Base-by-base conservation (phyloP, 1,140 invertebrate genomes). In the Mya arenaria region DNA sequence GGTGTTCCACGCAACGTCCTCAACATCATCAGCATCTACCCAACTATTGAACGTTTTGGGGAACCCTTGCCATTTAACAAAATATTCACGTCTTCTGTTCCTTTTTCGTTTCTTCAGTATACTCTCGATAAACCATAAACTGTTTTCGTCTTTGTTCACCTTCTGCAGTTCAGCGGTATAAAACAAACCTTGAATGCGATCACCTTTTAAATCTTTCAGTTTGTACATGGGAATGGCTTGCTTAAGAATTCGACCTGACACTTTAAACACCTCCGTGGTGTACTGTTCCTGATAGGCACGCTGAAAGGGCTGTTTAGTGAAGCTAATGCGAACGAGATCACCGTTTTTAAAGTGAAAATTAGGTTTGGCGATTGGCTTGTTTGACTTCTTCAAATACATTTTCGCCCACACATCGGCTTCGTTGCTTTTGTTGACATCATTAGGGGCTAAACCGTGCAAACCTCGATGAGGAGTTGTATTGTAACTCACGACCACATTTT, bases 371-470 rank as follows among this genome's bases (percentile, higher is more conserved):
- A 32, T 74, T 19, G 19, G 41, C 48, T 30, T 28, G n/a, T 78
- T 52, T 23, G 63, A 23, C 15, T 58, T 77, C 30, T 69, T 86
- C 17, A 84, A 52, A 75, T 86, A 84, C 78, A 82, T 66, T 39
- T 55, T 68, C 6, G 71, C 84, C 55, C 63, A 86, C 4, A 84
- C 39, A 25, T 83, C 72, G 23, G 63, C 65, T 62, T 77, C 41
- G 56, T 83, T 86, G 6, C 17, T 15, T 58, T 82, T 69, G 68
- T 73, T 82, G 4, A 79, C 79, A 66, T 82, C 68, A 71, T 85
- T 79, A 30, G 69, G 74, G 5, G 72, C 39, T 72, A 71, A 32
- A 62, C 32, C 32, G 63, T 81, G 69, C 60, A 84, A 75, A 36
- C 68, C 44, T 48, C 71, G 30, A 63, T 84, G 77, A 34, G 83